A percentile compares a stretch with the other conserved stretches of the same genome.
Conservation (phyloP, 2,113 vertebrate species). For the Lanius ludovicianus region DNA sequence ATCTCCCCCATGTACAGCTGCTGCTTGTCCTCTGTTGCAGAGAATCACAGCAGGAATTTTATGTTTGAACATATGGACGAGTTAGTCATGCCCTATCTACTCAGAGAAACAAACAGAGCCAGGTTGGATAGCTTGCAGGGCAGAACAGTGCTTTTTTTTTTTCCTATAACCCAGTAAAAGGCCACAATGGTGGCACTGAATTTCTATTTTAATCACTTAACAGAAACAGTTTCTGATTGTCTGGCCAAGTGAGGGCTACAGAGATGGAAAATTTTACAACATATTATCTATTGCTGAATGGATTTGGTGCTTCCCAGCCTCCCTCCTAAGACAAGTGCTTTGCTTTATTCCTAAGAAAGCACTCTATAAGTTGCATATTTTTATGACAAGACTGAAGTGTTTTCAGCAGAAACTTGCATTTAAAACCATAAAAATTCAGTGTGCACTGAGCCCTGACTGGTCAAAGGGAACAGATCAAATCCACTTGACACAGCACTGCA, state of each 20-base stretch:
- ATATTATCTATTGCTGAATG: background rate
- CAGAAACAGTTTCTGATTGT: background rate
- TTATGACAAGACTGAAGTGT: background rate
- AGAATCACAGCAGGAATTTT: slow-evolving; percentile 59
- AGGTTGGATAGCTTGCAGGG: slow-evolving; percentile 55
- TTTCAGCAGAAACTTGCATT: background rate
- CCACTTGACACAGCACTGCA: background rate
- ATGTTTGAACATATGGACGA: slow-evolving; percentile 61
- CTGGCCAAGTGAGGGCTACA: background rate
- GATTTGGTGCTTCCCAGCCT: background rate
- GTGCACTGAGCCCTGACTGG: background rate
- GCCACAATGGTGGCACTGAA: background rate
- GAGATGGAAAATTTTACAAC: background rate
- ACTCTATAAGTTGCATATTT: background rate
- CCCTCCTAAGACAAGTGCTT: background rate
- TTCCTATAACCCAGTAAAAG: background rate
- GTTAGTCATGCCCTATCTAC: slow-evolving; percentile 68
- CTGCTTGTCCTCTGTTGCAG: slow-evolving; percentile 34
- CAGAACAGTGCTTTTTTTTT: background rate
- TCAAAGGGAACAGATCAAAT: slow-evolving; percentile 5
- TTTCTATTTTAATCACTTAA: slow-evolving; percentile 40
- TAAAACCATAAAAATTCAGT: background rate
- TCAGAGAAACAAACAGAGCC: slow-evolving; percentile 55
- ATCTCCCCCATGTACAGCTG: slow-evolving; percentile 24
- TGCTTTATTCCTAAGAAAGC: background rate